phyloP scores from a whole-genome alignment of 2,888 invertebrate species.

The Rhodophaea formosa region DNA sequence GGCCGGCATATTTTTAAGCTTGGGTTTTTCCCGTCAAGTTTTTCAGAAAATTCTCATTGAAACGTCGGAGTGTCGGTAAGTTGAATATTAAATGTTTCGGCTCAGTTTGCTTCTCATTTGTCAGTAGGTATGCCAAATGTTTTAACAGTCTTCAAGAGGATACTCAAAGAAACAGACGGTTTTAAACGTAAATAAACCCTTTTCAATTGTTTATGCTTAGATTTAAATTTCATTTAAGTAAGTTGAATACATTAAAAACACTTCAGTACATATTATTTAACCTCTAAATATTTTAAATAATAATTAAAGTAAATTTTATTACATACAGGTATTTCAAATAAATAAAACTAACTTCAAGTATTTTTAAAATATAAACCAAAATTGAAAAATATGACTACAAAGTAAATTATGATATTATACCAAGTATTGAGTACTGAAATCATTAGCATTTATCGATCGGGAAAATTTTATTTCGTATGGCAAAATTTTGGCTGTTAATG shows the following conservation, averaged over 20 bases:
- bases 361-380: too few species aligned
- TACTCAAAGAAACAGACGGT: not conserved
- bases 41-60: constrained; percentile 33
- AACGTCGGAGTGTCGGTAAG: constrained; percentile 35
- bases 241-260: not conserved
- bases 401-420: too few species aligned
- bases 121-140: constrained; percentile 19
- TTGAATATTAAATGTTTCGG: constrained; percentile 51
- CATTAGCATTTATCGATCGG: too few species aligned
- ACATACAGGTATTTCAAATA: too few species aligned
- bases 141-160: constrained; percentile 4
- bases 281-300: too few species aligned
- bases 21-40: constrained; percentile 32
- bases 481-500: too few species aligned
- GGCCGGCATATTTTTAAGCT: constrained; percentile 43
- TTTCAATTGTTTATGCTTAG: not conserved
- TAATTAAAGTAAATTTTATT: too few species aligned
- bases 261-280: too few species aligned
- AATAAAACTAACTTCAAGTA: too few species aligned
- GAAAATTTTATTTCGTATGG: too few species aligned
- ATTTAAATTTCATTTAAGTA: not conserved
- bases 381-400: too few species aligned
- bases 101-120: constrained; percentile 30
- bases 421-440: too few species aligned
- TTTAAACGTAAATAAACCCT: not conserved